A percentile compares a stretch with the other conserved stretches of the same genome.
These are phyloP conservation scores for Procapra przewalskii DNA, from an alignment of 2,113 vertebrate species.

Conservation along the genomic window DNA sequence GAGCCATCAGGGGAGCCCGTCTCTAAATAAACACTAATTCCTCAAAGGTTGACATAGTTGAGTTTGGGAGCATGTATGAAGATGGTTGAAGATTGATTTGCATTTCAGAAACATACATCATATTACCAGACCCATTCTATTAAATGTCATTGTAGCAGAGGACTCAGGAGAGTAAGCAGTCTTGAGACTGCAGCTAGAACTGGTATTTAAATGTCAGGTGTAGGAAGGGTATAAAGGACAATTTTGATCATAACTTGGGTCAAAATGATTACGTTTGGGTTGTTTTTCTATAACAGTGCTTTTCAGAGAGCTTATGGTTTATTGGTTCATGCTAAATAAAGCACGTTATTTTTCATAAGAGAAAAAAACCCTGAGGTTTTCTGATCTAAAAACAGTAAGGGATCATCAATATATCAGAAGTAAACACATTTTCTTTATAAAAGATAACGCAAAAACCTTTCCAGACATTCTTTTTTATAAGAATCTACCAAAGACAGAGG, in stretches of 20 bases:
- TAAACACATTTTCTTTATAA: slow-evolving; percentile 3
- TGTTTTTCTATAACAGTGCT: not conserved
- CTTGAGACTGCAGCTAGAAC: not conserved
- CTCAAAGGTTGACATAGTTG: not conserved
- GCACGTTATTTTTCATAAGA: not conserved
- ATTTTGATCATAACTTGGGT: not conserved
- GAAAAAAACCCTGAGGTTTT: not conserved
- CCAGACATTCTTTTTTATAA: slow-evolving; percentile 31
- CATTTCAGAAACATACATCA: slow-evolving; percentile 28
- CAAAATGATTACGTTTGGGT: not conserved
- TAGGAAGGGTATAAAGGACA: not conserved
- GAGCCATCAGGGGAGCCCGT: not conserved
- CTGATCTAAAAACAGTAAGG: slow-evolving; percentile 12
- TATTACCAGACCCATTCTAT: not conserved
- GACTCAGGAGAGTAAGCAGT: not conserved
- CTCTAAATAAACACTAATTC: slow-evolving; percentile 7
- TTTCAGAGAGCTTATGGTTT: not conserved
- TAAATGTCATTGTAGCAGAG: not conserved
- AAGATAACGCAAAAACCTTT: slow-evolving; percentile 16
- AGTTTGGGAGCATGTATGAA: not conserved
- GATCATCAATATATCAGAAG: not conserved
- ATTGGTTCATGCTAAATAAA: not conserved
- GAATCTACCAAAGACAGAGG: not conserved
- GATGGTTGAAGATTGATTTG: slow-evolving; percentile 26
- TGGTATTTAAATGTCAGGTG: slow-evolving; percentile 20